These are phyloP conservation scores for Sebastes hubbsi DNA, from an alignment of 2,797 vertebrate genomes.

Conservation along the genomic window DNA sequence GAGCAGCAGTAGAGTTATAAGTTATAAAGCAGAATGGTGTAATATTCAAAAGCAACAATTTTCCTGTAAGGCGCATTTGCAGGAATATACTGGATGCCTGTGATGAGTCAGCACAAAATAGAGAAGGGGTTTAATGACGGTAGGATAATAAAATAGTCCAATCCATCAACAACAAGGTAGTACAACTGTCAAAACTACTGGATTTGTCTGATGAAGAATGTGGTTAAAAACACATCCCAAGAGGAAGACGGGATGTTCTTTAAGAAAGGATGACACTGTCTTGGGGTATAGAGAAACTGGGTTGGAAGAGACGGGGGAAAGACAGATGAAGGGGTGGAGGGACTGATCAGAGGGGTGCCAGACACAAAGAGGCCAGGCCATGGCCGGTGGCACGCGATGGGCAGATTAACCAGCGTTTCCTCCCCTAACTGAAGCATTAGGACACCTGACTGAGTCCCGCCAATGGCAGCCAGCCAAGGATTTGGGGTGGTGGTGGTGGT, in stretches of 20 bases:
- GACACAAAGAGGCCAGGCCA: conserved; percentile 80
- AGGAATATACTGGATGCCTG: not conserved
- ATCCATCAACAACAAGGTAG: not conserved
- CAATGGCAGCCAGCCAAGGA: conserved; percentile 80
- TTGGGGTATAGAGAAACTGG: conserved; percentile 65
- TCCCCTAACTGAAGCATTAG: conserved; percentile 82
- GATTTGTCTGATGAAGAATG: not conserved
- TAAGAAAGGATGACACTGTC: conserved; percentile 63
- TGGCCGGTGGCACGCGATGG: conserved; percentile 82
- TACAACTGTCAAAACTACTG: conserved; percentile 13
- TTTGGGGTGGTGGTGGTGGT: conserved; percentile 37
- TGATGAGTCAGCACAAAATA: conserved; percentile 68
- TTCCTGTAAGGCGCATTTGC: conserved; percentile 4
- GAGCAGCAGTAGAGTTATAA: not conserved
- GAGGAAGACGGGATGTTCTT: conserved; percentile 52
- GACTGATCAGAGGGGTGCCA: conserved; percentile 79
- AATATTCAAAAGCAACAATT: not conserved
- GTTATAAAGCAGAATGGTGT: not conserved
- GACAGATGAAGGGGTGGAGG: conserved; percentile 79
- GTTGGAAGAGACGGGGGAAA: conserved; percentile 65
- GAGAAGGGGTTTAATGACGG: not conserved
- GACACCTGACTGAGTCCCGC: conserved; percentile 82
- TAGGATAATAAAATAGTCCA: not conserved
- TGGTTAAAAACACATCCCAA: conserved; percentile 6
- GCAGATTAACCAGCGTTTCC: conserved; percentile 82